Evolutionary conservation across 1,140 invertebrate species (phyloP).

Genomic region (Aphaenogaster floridana): DNA sequence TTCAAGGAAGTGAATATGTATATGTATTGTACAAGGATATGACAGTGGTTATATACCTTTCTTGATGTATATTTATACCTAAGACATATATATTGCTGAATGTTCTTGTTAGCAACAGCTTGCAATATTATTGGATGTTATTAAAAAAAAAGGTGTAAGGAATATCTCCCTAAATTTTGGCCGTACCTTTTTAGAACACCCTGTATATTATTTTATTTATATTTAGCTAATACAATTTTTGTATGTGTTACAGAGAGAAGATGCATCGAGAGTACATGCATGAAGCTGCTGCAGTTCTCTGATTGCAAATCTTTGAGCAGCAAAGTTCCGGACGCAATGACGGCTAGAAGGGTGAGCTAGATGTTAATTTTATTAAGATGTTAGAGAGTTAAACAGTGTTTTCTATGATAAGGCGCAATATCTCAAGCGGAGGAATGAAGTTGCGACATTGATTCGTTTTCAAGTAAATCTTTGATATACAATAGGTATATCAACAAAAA

Average conservation of each 20-base stretch:
- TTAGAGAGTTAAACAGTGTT: neutral
- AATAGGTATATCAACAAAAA: neutral
- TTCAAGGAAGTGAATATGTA: no score
- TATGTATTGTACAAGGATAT: no score
- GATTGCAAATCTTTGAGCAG: neutral
- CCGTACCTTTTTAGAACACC: no score
- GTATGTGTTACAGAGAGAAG: neutral
- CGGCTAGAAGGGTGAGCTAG: neutral
- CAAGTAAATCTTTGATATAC: neutral
- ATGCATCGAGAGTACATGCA: neutral
- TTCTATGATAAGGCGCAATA: neutral
- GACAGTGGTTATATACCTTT: no score
- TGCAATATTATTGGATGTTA: no score
- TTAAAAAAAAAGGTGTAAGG: no score
- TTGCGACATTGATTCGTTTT: neutral
- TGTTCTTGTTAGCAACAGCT: neutral
- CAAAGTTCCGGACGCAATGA: neutral
- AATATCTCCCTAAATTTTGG: no score
- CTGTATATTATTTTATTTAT: neutral
- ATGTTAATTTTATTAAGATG: conserved; percentile 20
- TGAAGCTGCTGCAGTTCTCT: neutral
- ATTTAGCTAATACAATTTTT: conserved; percentile 7
- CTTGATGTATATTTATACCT: no score
- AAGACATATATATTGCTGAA: neutral
- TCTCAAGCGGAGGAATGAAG: neutral